Conservation (phyloP, 2,113 vertebrate genomes). For the Prionailurus bengalensis region DNA sequence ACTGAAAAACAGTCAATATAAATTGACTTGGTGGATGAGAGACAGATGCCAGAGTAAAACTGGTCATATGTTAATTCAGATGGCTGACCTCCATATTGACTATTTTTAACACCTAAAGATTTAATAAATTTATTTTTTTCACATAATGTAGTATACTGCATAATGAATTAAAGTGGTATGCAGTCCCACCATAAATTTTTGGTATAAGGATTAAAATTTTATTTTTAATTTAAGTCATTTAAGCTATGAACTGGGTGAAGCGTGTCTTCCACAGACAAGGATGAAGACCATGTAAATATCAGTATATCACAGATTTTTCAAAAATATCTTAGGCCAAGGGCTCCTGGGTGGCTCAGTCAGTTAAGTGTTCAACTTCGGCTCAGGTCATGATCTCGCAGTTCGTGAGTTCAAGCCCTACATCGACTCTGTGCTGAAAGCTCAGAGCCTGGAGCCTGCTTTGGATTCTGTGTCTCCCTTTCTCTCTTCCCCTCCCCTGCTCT, state of each 20-base stretch:
- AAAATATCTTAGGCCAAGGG: neutral
- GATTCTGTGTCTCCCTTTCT: too few relatives aligned
- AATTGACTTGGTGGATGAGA: neutral
- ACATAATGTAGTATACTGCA: neutral
- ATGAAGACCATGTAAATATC: neutral
- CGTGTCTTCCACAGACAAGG: neutral
- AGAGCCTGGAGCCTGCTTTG: too few relatives aligned
- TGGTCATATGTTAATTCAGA: neutral
- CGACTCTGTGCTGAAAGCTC: too few relatives aligned
- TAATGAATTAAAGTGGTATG: neutral
- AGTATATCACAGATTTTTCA: neutral
- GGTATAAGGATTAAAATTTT: constrained; percentile 8
- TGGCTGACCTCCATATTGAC: neutral
- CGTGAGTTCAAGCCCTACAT: too few relatives aligned
- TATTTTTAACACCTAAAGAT: neutral
- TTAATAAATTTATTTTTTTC: constrained; percentile 46
- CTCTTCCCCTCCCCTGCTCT: too few relatives aligned
- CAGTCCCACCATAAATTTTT: neutral
- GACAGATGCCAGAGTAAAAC: neutral
- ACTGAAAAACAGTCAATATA: neutral
- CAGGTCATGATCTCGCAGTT: too few relatives aligned
- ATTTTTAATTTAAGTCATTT: constrained; percentile 5
- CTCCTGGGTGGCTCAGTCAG: too few relatives aligned
- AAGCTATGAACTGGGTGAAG: neutral
- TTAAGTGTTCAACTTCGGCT: too few relatives aligned